phyloP scores from a whole-genome alignment of 1,140 invertebrate genomes.

The Drosophila pectinifera region DNA sequence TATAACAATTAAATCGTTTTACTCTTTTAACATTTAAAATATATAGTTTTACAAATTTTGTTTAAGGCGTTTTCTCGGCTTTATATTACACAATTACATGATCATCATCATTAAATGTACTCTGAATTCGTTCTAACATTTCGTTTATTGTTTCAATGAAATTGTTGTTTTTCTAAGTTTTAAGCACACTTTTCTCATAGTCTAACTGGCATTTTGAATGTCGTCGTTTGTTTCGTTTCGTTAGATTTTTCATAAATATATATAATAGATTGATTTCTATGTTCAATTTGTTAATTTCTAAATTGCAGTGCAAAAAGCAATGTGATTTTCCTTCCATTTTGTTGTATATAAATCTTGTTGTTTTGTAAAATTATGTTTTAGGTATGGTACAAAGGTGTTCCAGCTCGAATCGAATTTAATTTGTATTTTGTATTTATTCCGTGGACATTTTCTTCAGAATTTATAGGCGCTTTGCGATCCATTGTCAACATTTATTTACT shows the following conservation, averaged over 20 bases:
- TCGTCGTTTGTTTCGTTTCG: constrained; percentile 36
- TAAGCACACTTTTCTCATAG: constrained; percentile 79
- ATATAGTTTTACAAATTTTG: constrained; percentile 74
- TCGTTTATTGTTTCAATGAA: constrained; percentile 39
- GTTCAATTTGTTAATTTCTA: constrained; percentile 61
- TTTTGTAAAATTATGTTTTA: constrained; percentile 71
- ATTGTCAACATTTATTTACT: constrained; percentile 43
- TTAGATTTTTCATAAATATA: constrained; percentile 51
- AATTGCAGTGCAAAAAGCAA: constrained; percentile 64
- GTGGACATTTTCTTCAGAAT: constrained; percentile 23
- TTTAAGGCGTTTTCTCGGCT: constrained; percentile 79
- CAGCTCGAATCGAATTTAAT: constrained; percentile 38
- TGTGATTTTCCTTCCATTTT: constrained; percentile 30
- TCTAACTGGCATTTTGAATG: constrained; percentile 74
- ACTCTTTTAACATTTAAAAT: constrained; percentile 76
- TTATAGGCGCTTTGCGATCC: constrained; percentile 39
- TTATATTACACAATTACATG: constrained; percentile 61
- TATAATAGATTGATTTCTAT: constrained; percentile 37
- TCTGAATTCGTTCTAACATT: constrained; percentile 53
- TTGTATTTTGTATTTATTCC: constrained; percentile 29
- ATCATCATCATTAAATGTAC: constrained; percentile 41
- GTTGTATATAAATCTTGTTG: constrained; percentile 35
- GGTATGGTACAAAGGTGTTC: constrained; percentile 50
- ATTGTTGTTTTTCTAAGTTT: constrained; percentile 35
- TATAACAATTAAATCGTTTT: constrained; percentile 80